Conservation (phyloP, 2,113 vertebrate genomes). For the Cottus gobio region DNA sequence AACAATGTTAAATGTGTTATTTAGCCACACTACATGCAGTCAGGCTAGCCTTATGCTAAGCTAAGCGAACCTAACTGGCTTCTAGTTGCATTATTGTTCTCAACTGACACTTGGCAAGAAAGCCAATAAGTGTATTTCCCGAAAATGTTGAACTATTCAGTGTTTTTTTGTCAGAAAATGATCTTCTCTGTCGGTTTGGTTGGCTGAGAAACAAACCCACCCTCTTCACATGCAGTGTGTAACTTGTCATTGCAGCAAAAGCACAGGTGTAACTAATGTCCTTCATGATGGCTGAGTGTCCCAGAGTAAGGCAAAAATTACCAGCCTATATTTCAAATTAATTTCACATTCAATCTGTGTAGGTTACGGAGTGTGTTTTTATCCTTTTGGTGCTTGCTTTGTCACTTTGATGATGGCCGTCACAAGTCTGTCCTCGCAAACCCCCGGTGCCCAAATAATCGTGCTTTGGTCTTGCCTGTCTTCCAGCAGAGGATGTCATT, state of each 20-base stretch:
- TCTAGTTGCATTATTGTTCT: not conserved
- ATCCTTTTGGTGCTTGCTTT: not conserved
- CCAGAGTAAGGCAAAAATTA: too few relatives aligned
- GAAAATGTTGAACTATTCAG: not conserved
- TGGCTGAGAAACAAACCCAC: not conserved
- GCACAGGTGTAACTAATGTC: not conserved
- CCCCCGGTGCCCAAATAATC: not conserved
- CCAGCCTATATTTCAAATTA: not conserved
- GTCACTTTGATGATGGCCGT: not conserved
- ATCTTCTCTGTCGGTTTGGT: not conserved
- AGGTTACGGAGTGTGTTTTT: not conserved
- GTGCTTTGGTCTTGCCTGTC: not conserved
- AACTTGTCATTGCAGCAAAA: not conserved
- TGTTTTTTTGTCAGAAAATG: too few relatives aligned
- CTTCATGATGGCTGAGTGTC: not conserved
- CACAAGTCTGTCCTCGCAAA: not conserved
- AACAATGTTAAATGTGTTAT: not conserved
- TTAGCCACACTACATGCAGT: too few relatives aligned
- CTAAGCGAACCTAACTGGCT: not conserved
- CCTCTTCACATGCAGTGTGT: not conserved
- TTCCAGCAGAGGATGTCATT: constrained; percentile 80
- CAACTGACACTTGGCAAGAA: not conserved
- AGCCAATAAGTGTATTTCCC: not conserved
- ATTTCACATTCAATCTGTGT: not conserved
- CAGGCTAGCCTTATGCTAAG: not conserved